phyloP scores from a whole-genome alignment of 2,113 vertebrate species.

The Callospermophilus lateralis region DNA sequence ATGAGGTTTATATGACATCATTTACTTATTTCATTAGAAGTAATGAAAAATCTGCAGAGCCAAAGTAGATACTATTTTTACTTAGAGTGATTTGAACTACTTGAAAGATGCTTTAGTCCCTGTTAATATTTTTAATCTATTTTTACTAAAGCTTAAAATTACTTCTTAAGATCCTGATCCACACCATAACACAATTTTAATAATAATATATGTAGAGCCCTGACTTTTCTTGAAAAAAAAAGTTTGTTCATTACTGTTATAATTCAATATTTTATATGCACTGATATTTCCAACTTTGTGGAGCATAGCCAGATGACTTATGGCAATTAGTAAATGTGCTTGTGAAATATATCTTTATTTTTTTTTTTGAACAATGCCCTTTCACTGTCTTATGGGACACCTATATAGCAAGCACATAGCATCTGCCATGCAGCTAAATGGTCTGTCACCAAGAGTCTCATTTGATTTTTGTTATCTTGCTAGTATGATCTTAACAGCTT shows the following conservation, averaged over 20 bases:
- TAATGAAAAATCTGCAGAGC: neutral
- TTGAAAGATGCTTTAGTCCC: neutral
- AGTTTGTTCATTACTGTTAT: neutral
- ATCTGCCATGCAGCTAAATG: constrained; percentile 35
- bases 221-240: neutral
- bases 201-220: neutral
- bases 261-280: neutral
- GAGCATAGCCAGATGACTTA: neutral
- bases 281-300: neutral
- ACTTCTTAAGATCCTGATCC: neutral
- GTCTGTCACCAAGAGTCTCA: constrained; percentile 54
- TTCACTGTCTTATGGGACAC: neutral
- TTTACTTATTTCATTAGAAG: neutral
- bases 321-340: neutral
- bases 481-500: constrained; percentile 64
- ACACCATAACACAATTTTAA: neutral
- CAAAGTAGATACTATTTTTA: neutral
- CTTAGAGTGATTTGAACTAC: neutral
- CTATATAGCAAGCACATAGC: neutral
- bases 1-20: neutral
- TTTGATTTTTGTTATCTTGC: constrained; percentile 78
- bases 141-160: neutral
- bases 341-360: neutral
- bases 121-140: neutral
- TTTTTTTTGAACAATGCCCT: neutral